Evolutionary conservation across 2,797 vertebrate genomes (phyloP).

Genomic region (Lepilemur septentrionalis): DNA sequence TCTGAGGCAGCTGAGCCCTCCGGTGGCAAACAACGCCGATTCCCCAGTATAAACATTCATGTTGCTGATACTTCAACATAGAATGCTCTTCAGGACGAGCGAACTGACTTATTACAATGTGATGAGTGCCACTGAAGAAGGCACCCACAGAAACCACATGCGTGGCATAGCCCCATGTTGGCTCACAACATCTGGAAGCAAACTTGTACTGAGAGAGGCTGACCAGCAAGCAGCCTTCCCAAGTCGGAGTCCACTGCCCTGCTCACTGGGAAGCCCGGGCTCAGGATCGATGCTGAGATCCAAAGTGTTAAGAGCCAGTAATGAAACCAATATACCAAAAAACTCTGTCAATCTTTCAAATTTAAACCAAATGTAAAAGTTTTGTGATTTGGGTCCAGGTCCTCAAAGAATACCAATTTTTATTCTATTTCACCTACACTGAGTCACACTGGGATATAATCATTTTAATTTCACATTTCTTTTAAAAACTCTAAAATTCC

Average conservation of each 20-base stretch:
- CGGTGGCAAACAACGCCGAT: not conserved
- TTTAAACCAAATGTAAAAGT: not conserved
- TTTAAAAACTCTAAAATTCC: conserved; percentile 19
- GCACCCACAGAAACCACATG: not conserved
- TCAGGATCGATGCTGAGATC: not conserved
- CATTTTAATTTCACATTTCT: not conserved
- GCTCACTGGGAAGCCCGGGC: not conserved
- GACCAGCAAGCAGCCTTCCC: not conserved
- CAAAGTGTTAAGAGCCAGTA: not conserved
- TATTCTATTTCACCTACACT: not conserved
- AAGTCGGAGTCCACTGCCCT: not conserved
- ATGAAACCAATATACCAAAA: not conserved
- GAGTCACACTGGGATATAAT: not conserved
- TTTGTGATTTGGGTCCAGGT: not conserved
- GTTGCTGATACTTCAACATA: conserved; percentile 36
- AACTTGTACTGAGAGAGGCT: conserved; percentile 28
- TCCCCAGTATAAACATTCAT: not conserved
- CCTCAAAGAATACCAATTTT: not conserved
- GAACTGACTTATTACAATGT: not conserved
- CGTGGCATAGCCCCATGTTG: not conserved
- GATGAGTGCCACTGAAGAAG: not conserved
- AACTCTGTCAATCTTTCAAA: not conserved
- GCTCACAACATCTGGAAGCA: not conserved
- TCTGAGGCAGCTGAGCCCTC: not conserved
- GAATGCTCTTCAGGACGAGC: conserved; percentile 2